These are phyloP conservation scores for Ciona savignyi DNA, from an alignment of 23 tunicate genomes.

Conservation along the genomic window DNA sequence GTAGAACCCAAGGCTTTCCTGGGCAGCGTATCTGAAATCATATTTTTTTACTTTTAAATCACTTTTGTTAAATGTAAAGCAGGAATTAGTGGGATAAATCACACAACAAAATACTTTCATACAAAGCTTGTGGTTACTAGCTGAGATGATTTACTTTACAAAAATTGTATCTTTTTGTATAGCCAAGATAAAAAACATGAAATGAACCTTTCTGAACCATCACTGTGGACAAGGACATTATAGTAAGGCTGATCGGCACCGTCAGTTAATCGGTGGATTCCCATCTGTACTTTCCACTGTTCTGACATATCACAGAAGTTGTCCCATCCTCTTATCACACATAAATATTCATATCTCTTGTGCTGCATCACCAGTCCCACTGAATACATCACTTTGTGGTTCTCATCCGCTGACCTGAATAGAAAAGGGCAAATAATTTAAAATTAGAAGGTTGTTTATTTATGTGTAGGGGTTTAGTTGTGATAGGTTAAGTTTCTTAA, in stretches of 20 bases:
- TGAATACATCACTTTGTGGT: conserved; percentile 11
- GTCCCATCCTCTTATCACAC: conserved; percentile 47
- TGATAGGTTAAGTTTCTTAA: too few relatives aligned
- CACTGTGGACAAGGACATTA: conserved; percentile 28
- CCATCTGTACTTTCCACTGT: conserved; percentile 22
- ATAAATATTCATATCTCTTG: conserved; percentile 17
- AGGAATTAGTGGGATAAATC: too few relatives aligned
- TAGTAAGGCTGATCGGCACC: conserved; percentile 29
- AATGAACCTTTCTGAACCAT: conserved; percentile 22
- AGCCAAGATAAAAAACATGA: too few relatives aligned
- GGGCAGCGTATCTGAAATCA: background rate
- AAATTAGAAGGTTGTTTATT: too few relatives aligned
- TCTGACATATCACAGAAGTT: conserved; percentile 18
- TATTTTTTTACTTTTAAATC: too few relatives aligned
- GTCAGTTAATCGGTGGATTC: conserved; percentile 1
- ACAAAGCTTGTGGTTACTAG: too few relatives aligned
- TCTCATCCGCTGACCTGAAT: conserved; percentile 13
- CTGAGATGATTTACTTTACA: too few relatives aligned
- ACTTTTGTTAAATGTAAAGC: too few relatives aligned
- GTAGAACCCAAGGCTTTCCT: background rate
- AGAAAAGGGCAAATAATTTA: too few relatives aligned
- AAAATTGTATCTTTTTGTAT: too few relatives aligned
- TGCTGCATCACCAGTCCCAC: conserved; percentile 45
- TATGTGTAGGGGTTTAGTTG: too few relatives aligned
- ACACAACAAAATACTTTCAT: too few relatives aligned